A percentile compares a stretch with the other conserved stretches of the same genome.
Evolutionary conservation across 2,113 vertebrate species (phyloP).

Genomic region (Brevimyrus niger): DNA sequence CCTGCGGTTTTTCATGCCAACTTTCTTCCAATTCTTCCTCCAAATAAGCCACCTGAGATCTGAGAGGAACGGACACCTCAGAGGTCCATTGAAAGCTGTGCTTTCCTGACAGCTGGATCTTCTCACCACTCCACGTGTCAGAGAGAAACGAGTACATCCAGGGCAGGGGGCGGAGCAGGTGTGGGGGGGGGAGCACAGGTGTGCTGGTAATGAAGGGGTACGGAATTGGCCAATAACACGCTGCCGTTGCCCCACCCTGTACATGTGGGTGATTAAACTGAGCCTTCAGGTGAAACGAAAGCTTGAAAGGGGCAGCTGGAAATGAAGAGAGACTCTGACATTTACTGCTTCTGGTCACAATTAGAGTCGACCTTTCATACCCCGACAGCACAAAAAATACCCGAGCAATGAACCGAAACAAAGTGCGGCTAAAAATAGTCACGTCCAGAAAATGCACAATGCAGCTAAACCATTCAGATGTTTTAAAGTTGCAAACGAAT

Average conservation of each 20-base stretch:
- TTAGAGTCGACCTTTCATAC: neutral
- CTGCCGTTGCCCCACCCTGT: neutral
- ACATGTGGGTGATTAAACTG: neutral
- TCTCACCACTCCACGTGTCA: neutral
- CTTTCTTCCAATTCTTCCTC: neutral
- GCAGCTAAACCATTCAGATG: no score
- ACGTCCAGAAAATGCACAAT: neutral
- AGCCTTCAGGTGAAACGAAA: neutral
- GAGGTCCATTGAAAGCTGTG: neutral
- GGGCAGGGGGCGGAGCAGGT: neutral
- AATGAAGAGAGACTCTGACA: neutral
- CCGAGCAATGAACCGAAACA: neutral
- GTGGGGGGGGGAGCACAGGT: neutral
- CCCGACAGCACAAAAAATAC: neutral
- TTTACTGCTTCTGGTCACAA: neutral
- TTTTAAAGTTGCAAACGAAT: neutral
- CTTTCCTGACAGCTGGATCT: neutral
- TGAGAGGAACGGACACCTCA: neutral
- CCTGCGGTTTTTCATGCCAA: neutral
- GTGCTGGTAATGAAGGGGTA: neutral
- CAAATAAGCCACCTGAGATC: neutral
- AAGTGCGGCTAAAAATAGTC: neutral
- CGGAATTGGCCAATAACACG: neutral
- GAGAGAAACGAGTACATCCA: neutral
- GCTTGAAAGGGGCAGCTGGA: constrained; percentile 8